These are phyloP conservation scores for Cephalotes varians DNA, from an alignment of 2,888 invertebrate genomes.

Conservation along the genomic window DNA sequence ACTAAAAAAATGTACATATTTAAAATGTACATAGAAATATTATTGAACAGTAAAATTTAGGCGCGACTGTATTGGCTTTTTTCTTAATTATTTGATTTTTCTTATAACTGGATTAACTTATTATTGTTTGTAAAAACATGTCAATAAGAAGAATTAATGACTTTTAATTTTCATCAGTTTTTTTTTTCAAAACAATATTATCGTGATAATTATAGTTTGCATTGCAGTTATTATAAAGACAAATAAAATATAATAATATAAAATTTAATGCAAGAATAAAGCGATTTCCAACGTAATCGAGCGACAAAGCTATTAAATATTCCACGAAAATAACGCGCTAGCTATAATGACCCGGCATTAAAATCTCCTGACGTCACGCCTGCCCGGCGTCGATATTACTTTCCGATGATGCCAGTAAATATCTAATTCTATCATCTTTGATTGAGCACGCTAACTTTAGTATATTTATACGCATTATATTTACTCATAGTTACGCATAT, in stretches of 20 bases:
- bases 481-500: too few species aligned
- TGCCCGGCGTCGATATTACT: constrained; percentile 49
- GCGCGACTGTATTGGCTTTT: too few species aligned
- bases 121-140: too few species aligned
- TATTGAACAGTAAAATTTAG: too few species aligned
- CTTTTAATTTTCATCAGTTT: neutral
- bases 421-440: neutral
- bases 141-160: neutral
- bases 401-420: constrained; percentile 42
- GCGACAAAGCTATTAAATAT: constrained; percentile 24
- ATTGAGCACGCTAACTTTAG: neutral
- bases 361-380: constrained; percentile 50
- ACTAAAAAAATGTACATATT: too few species aligned
- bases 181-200: neutral
- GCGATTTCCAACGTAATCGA: neutral
- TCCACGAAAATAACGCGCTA: constrained; percentile 33
- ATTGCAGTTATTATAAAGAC: neutral
- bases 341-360: constrained; percentile 51
- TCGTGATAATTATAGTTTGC: too few species aligned
- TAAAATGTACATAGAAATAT: too few species aligned
- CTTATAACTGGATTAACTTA: too few species aligned
- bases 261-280: neutral
- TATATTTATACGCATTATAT: neutral
- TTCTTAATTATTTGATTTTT: too few species aligned
- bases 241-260: neutral